Conservation (phyloP, 2,113 vertebrate species). For the Engystomops pustulosus region DNA sequence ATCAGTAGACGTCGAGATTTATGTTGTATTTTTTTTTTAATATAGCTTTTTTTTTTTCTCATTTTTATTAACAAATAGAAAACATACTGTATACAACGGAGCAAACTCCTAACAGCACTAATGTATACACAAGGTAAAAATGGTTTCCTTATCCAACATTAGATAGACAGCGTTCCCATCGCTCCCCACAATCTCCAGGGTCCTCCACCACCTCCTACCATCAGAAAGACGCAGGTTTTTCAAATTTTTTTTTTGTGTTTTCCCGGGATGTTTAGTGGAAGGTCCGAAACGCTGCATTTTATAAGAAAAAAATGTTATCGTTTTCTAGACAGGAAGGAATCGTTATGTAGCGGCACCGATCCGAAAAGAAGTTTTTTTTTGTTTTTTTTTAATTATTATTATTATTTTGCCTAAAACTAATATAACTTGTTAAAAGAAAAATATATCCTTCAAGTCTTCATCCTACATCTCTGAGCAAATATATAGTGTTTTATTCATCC, state of each 20-base stretch:
- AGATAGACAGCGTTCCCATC: conserved; percentile 75
- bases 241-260: no score
- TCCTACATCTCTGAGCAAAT: conserved; percentile 58
- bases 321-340: conserved; percentile 78
- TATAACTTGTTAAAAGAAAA: conserved; percentile 66
- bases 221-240: no score
- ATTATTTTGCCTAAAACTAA: conserved; percentile 66
- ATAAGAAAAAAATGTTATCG: conserved; percentile 78
- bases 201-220: no score
- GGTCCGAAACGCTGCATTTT: conserved; percentile 77
- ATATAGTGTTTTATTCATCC: conserved; percentile 61
- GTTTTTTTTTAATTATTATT: not conserved
- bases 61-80: conserved; percentile 96
- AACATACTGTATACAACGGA: conserved; percentile 95
- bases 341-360: conserved; percentile 69
- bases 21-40: conserved; percentile 36
- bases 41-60: conserved; percentile 72
- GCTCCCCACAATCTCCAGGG: conserved; percentile 75
- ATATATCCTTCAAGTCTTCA: conserved; percentile 56
- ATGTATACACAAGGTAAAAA: conserved; percentile 98
- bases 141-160: conserved; percentile 82
- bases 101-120: conserved; percentile 85
- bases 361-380: conserved; percentile 47
- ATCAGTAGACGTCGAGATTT: conserved; percentile 59
- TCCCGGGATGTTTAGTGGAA: conserved; percentile 82